These are phyloP conservation scores for Thereva nobilitata DNA, from an alignment of 2,888 invertebrate genomes.

Conservation along the genomic window DNA sequence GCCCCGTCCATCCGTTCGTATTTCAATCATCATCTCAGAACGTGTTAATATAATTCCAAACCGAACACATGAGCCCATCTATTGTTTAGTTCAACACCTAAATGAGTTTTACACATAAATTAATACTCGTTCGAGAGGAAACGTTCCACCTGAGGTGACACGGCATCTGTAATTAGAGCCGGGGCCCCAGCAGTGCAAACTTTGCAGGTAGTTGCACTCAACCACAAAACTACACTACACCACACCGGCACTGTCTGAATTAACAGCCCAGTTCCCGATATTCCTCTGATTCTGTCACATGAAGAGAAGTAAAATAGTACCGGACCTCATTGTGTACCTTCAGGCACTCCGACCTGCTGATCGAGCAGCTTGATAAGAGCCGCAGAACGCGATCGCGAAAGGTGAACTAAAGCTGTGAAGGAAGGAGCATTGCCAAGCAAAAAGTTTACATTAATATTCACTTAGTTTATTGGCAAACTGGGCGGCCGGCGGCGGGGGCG, in stretches of 20 bases:
- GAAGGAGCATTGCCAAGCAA: conserved; percentile 25
- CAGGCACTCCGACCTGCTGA: conserved; percentile 24
- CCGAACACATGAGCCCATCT: conserved; percentile 40
- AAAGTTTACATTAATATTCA: conserved; percentile 32
- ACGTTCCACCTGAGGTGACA: conserved; percentile 41
- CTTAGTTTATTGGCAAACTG: conserved; percentile 20
- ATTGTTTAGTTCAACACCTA: conserved; percentile 43
- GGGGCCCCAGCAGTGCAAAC: conserved; percentile 2
- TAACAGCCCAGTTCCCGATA: conserved; percentile 13
- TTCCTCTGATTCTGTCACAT: conserved; percentile 26
- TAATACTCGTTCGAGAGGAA: conserved; percentile 43
- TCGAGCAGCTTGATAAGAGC: conserved; percentile 16
- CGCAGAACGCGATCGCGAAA: conserved; percentile 20
- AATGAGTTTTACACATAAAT: conserved; percentile 43
- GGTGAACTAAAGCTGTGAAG: conserved; percentile 22
- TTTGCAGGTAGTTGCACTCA: conserved; percentile 26
- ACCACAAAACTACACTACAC: not conserved
- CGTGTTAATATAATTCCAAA: conserved; percentile 41
- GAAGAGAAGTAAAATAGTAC: conserved; percentile 29
- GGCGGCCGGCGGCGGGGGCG: conserved; percentile 13
- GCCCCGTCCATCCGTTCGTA: conserved; percentile 16
- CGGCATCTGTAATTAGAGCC: conserved; percentile 41
- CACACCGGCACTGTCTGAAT: not conserved
- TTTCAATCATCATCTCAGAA: conserved; percentile 33
- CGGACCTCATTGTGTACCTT: conserved; percentile 34